Evolutionary conservation across 2,888 invertebrate genomes (phyloP), one percentile per base, ranked within the genome.

Genomic region (Chrysolina haemoptera): DNA sequence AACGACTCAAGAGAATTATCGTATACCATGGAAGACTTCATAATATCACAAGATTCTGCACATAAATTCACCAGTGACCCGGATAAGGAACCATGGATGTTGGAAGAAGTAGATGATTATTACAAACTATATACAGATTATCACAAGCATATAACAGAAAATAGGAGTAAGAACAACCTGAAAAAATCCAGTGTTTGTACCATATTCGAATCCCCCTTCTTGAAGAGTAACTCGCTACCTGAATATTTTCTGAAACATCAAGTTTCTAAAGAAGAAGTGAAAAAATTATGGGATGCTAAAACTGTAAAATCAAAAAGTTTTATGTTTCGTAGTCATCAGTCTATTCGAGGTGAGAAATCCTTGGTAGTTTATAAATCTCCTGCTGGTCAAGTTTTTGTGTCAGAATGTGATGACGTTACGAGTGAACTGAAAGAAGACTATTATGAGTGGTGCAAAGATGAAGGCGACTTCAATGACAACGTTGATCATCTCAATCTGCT

Each of bases 31-130:
- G 81, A 77, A 50, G 77, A 77, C 75, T 76, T 79, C 68, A 79
- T 64, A 71, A 55, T 70, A 16, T 73, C 76, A 5, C 53, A 75
- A 22, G 76, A 76, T 71, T 71, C 71, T 9, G 78, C 80, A 9
- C 71, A 74, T 11, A 63, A 78, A 27, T 77, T 76, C 20, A 70
- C 70, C 18, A 70, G 69, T 40, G 78, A 80, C 10, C 50, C 69
- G 72, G 68, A 76, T 62, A 90, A 90, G 77, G 92, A 92, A 85
- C 91, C 92, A 77, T 91, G 91, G 91, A 91, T 91, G 90, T 84
- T 90, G 78, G 90, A 90, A 63, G 91, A 91, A 89, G 90, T 91
- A 22, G 86, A 87, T 62, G 84, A 84, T 72, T 65, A 88, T 82
- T 86, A 85, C 83, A 73, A 75, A 55, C 73, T 66, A 22, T 77